These are phyloP conservation scores for Macrophya annulata DNA, from an alignment of 2,888 invertebrate species.

Conservation along the genomic window DNA sequence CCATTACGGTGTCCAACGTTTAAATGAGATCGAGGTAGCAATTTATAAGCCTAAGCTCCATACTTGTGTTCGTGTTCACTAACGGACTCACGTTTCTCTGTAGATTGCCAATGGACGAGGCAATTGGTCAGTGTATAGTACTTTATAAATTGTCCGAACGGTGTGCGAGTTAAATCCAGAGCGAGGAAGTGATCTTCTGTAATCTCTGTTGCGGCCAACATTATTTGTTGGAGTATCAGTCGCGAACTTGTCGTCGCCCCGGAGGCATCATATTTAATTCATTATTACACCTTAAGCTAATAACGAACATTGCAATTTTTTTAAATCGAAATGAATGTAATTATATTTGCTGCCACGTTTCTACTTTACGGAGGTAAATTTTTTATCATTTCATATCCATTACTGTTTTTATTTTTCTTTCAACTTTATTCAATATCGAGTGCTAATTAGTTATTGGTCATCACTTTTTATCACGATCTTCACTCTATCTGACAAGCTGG, in stretches of 20 bases:
- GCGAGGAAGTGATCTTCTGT: slow-evolving; percentile 64
- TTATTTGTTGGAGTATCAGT: slow-evolving; percentile 66
- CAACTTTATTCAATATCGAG: neutral
- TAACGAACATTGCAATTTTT: neutral
- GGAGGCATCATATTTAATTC: slow-evolving; percentile 62
- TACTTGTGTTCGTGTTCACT: neutral
- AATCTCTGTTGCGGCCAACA: slow-evolving; percentile 68
- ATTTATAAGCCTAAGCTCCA: slow-evolving; percentile 7
- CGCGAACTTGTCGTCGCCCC: slow-evolving; percentile 62
- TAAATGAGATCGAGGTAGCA: slow-evolving; percentile 50
- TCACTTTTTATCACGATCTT: neutral
- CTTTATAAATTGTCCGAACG: slow-evolving; percentile 46
- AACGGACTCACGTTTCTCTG: slow-evolving; percentile 14
- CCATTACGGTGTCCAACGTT: slow-evolving; percentile 32
- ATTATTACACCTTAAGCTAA: slow-evolving; percentile 9
- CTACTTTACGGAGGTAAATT: slow-evolving; percentile 55
- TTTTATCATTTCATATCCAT: slow-evolving; percentile 47
- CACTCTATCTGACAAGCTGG: neutral
- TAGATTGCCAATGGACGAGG: slow-evolving; percentile 47
- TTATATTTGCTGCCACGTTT: slow-evolving; percentile 3
- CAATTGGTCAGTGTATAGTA: slow-evolving; percentile 52
- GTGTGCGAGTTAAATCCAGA: slow-evolving; percentile 65
- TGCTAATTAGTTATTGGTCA: neutral
- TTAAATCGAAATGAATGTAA: neutral
- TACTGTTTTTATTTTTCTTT: neutral